Percentiles rank a stretch among this genome's conserved stretches.
These are phyloP conservation scores for Macrosoma leucophasiata DNA, from an alignment of 2,888 invertebrate species.

Conservation along the genomic window DNA sequence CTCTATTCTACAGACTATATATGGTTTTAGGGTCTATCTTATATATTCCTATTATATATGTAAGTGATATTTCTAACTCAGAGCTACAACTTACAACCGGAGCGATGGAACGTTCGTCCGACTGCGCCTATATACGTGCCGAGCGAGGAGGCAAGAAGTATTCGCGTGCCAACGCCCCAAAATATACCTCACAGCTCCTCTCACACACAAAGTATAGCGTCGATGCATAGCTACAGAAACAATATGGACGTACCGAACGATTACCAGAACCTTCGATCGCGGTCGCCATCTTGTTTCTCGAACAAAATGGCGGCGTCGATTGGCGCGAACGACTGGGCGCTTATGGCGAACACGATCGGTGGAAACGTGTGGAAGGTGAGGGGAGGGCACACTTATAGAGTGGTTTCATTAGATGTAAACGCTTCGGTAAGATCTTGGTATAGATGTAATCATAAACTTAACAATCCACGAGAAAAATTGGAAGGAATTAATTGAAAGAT, in stretches of 20 bases:
- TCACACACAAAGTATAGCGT: constrained; percentile 70
- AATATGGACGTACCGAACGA: constrained; percentile 69
- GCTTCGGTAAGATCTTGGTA: constrained; percentile 62
- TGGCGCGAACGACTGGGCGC: constrained; percentile 70
- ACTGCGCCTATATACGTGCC: constrained; percentile 71
- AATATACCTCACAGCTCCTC: constrained; percentile 67
- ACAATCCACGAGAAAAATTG: no score
- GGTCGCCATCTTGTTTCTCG: constrained; percentile 73
- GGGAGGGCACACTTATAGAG: constrained; percentile 60
- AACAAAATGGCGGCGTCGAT: constrained; percentile 71
- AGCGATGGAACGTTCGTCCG: constrained; percentile 68
- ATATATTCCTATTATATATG: constrained; percentile 7
- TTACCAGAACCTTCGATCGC: constrained; percentile 68
- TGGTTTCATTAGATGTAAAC: constrained; percentile 37
- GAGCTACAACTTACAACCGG: constrained; percentile 72
- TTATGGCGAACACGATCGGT: constrained; percentile 58
- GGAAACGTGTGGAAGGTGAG: constrained; percentile 72
- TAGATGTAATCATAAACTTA: no score
- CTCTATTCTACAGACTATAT: constrained; percentile 28
- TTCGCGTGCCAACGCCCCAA: constrained; percentile 57
- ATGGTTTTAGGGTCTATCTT: not conserved
- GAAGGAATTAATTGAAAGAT: no score
- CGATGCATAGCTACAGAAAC: constrained; percentile 72
- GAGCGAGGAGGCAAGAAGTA: constrained; percentile 54
- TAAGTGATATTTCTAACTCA: constrained; percentile 29